Percentiles rank a stretch among this genome's conserved stretches.
Evolutionary conservation across 2,797 vertebrate genomes (phyloP).

Genomic region (Girardinus metallicus): DNA sequence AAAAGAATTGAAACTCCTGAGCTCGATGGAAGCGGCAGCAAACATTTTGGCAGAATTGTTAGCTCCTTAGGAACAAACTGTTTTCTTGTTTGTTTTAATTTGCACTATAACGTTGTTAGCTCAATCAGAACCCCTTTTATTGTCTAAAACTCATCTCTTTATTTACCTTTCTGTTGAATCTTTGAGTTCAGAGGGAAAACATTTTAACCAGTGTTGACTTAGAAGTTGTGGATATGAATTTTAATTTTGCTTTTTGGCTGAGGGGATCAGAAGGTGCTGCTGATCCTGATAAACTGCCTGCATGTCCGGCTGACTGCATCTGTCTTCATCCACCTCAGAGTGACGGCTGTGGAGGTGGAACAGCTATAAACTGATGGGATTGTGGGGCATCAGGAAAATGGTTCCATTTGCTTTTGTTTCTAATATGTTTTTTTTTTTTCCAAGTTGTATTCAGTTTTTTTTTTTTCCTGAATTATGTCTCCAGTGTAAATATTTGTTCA

Average conservation of each 20-base stretch:
- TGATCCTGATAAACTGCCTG: neutral
- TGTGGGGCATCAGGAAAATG: slow-evolving; percentile 46
- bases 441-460: slow-evolving; percentile 37
- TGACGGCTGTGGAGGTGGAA: slow-evolving; percentile 41
- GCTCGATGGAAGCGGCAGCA: neutral
- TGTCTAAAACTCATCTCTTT: neutral
- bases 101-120: neutral
- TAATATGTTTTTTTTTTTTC: slow-evolving; percentile 47
- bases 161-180: neutral
- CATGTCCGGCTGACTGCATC: slow-evolving; percentile 18
- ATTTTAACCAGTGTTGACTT: neutral
- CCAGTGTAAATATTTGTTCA: slow-evolving; percentile 86
- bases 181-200: neutral
- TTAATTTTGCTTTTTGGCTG: neutral
- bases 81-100: neutral
- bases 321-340: slow-evolving; percentile 37
- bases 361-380: slow-evolving; percentile 52
- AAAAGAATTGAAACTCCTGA: neutral
- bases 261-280: neutral
- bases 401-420: slow-evolving; percentile 30
- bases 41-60: neutral
- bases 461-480: slow-evolving; percentile 63
- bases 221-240: neutral
- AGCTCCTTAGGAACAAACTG: neutral
- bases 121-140: neutral